A percentile compares a stretch with the other conserved stretches of the same genome.
Conservation (phyloP, 2,113 vertebrate genomes). For the Fregata magnificens region DNA sequence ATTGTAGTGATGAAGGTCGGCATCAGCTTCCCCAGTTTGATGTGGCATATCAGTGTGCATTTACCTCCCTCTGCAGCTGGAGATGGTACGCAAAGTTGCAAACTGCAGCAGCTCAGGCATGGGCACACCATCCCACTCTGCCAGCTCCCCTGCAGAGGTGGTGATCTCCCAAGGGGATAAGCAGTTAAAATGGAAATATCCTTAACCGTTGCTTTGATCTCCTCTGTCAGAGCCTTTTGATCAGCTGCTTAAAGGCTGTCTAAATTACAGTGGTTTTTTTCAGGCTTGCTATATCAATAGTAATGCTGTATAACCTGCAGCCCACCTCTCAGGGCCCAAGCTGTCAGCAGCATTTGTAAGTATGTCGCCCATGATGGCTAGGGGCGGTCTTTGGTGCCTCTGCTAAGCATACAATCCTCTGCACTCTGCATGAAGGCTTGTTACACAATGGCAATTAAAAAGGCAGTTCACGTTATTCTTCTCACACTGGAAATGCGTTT, state of each 20-base stretch:
- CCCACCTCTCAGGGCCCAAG: background rate
- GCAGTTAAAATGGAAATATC: background rate
- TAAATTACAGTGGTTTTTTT: background rate
- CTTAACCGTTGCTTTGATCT: background rate
- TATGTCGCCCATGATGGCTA: fast-evolving
- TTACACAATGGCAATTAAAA: background rate
- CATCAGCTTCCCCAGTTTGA: background rate
- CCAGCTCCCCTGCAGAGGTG: background rate
- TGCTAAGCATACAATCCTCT: background rate
- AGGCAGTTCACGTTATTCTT: background rate
- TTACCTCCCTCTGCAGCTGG: background rate
- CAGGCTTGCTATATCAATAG: background rate
- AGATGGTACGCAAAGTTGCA: fast-evolving
- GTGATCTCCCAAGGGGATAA: background rate
- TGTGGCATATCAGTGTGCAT: background rate
- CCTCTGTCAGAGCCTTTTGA: background rate
- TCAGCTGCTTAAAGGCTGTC: background rate
- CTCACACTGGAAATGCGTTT: background rate
- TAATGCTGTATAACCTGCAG: background rate
- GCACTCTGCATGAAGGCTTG: background rate
- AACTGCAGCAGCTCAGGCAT: background rate
- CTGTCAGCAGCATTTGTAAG: background rate
- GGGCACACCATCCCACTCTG: background rate
- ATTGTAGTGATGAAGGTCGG: background rate
- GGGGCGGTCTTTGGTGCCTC: background rate